Base-by-base conservation (phyloP, 1,140 invertebrate genomes). In the Alviniconcha marisindica region DNA sequence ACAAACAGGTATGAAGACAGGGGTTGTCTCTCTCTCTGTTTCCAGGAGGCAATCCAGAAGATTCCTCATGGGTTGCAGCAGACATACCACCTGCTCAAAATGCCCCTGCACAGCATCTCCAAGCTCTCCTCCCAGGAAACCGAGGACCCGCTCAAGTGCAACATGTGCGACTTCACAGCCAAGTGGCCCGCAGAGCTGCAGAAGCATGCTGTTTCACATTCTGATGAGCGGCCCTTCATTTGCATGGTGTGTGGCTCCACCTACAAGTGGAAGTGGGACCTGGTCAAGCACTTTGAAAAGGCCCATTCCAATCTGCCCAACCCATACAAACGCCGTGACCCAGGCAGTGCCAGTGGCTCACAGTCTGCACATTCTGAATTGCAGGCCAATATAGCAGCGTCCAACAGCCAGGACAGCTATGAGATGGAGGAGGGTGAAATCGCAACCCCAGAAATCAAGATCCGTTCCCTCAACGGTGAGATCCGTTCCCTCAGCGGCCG, bases 231-330 rank as follows among this genome's bases (percentile, higher is more conserved):
- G 31, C 92, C 92, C 7, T 92, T 92, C 86, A 87, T 91, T 2
- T 93, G 93, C 77, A 90, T 93, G 84, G 90, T 93, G 5, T 93
- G 93, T 86, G 92, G 91, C 21, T 89, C 91, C 14, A 92, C 92
- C 28, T 93, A 93, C 85, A 92, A 93, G 82, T 93, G 92, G 92
- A 91, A 93, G 84, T 93, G 92, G 92, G 92, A 93, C 83, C 86
- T 93, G 51, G 92, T 92, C 21, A 93, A 93, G 81, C 93, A 93
- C 86, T 93, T 93, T 88, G 91, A 93, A 74, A 92, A 92, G 73
- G 90, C 90, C 77, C 92, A 93, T 80, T 87, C 88, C n/a, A 87
- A 87, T 28, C 89, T 93, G 33, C 89, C 90, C 14, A 93, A 93
- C 85, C 92, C 92, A n/a, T 93, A 93, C 83, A 92, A 92, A 81